phyloP scores from a whole-genome alignment of 1,140 invertebrate genomes.

The Panonychus citri region DNA sequence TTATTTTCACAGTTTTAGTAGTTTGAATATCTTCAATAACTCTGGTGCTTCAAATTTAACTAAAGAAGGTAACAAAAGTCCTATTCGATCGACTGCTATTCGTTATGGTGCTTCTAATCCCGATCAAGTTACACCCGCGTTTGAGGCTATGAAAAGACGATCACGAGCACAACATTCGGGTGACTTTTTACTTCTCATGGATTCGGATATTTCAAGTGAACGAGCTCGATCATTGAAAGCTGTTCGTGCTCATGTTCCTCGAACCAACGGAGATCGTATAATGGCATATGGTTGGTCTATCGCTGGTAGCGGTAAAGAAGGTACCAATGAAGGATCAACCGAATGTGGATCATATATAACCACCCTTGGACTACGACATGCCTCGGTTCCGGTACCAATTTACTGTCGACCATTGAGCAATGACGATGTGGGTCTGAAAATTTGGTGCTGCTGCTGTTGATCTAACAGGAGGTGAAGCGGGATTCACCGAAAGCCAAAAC shows the following conservation, averaged over 20 bases:
- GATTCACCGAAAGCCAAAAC: slow-evolving; percentile 2
- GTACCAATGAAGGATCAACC: not conserved
- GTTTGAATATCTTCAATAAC: slow-evolving; percentile 62
- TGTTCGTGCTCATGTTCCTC: slow-evolving; percentile 14
- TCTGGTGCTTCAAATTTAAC: slow-evolving; percentile 13
- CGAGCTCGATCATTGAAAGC: not conserved
- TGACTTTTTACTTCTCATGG: slow-evolving; percentile 39
- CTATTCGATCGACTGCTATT: not conserved
- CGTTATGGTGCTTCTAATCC: not conserved
- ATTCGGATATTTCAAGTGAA: slow-evolving; percentile 5
- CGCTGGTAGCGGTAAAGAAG: slow-evolving; percentile 32
- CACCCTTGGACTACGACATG: not conserved
- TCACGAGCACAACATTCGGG: slow-evolving; percentile 31
- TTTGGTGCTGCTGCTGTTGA: slow-evolving; percentile 88
- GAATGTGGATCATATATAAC: not conserved
- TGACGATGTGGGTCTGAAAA: slow-evolving; percentile 78
- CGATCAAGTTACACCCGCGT: slow-evolving; percentile 24
- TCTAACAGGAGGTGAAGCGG: slow-evolving; percentile 43
- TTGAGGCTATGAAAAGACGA: slow-evolving; percentile 30
- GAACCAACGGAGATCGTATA: slow-evolving; percentile 25
- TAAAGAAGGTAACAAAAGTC: not conserved
- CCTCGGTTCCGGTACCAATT: slow-evolving; percentile 72
- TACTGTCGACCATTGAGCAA: slow-evolving; percentile 78
- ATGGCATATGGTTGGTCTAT: slow-evolving; percentile 93
- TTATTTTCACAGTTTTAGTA: slow-evolving; percentile 54